Percentiles rank a stretch among this genome's conserved stretches.
These are phyloP conservation scores for Eupithecia tripunctaria DNA, from an alignment of 2,888 invertebrate species.

Conservation along the genomic window DNA sequence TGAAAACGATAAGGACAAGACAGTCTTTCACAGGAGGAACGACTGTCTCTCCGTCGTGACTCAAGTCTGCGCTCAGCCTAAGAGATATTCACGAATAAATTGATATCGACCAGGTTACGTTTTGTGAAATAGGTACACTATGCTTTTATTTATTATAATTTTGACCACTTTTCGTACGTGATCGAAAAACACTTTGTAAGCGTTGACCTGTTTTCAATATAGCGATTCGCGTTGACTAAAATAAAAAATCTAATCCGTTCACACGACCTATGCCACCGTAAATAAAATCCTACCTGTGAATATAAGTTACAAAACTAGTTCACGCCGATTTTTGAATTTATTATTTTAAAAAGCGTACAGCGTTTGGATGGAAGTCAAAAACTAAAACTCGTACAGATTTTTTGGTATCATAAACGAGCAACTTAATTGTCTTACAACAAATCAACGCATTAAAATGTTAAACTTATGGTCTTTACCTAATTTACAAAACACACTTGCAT, in stretches of 20 bases:
- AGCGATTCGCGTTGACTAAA: neutral
- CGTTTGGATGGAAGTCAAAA: conserved; percentile 31
- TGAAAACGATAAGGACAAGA: too few relatives aligned
- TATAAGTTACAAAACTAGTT: neutral
- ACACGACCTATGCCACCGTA: neutral
- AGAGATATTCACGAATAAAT: neutral
- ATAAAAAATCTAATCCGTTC: neutral
- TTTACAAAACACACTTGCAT: neutral
- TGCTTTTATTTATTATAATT: too few relatives aligned
- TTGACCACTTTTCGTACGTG: neutral
- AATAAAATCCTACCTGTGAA: neutral
- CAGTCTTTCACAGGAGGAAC: too few relatives aligned
- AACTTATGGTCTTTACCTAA: neutral
- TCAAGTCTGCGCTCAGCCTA: too few relatives aligned
- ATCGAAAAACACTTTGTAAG: neutral
- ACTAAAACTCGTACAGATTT: conserved; percentile 28
- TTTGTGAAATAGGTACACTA: too few relatives aligned
- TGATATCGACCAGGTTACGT: too few relatives aligned
- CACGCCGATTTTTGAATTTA: neutral
- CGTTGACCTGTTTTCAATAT: neutral
- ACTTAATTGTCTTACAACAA: neutral
- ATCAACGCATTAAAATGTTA: neutral
- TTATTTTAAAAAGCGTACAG: neutral
- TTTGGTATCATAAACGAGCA: neutral
- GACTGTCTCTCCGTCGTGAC: too few relatives aligned